Base-by-base conservation (phyloP, 1,140 invertebrate species). In the Teleogryllus occipitalis region DNA sequence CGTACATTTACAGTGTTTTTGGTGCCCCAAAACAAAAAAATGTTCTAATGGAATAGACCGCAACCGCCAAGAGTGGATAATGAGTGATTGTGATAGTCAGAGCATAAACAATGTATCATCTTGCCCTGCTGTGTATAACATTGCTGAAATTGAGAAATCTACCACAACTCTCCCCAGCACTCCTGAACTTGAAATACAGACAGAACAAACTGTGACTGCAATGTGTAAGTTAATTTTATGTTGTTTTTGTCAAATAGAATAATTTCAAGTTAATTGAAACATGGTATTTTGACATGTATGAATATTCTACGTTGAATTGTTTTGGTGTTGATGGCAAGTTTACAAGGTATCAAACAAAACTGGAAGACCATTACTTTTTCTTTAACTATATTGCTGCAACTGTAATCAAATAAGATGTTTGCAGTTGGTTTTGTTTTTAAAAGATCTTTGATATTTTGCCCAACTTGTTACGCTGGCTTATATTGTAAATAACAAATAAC, bases 21-120 rank as follows among this genome's bases (percentile, higher is more conserved):
- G 98, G 98, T 99, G 98, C 85, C 89, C 93, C 1, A 87, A 87
- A 7, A 85, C 94, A 14, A 89, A 92, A 47, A 90, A 93, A 78
- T 98, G 97, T 84, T 97, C 95, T 18, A 94, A 92, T 82, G 97
- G 96, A n/a, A 91, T 93, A 7, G 98, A 96, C 84, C 89, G 97
- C 74, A 88, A 92, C 75, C 90, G 95, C 22, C 97, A 99, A 84
- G 93, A 96, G 47, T 99, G 97, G 97, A 83, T 95, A 18, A 85
- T 90, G 0, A 92, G 92, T 82, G 90, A 92, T 21, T 97, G 96
- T 83, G 90, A 93, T 12, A 83, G 85, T 14, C 85, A 83, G 4
- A 87, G 87, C 80, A 83, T 91, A 14, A 86, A 83, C 8, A 85
- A 87, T 0, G 79, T 72, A 8, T 72, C 81, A 0, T 84, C 83